Evolutionary conservation across 1,140 invertebrate genomes (phyloP).

Genomic region (Nomia melanderi): DNA sequence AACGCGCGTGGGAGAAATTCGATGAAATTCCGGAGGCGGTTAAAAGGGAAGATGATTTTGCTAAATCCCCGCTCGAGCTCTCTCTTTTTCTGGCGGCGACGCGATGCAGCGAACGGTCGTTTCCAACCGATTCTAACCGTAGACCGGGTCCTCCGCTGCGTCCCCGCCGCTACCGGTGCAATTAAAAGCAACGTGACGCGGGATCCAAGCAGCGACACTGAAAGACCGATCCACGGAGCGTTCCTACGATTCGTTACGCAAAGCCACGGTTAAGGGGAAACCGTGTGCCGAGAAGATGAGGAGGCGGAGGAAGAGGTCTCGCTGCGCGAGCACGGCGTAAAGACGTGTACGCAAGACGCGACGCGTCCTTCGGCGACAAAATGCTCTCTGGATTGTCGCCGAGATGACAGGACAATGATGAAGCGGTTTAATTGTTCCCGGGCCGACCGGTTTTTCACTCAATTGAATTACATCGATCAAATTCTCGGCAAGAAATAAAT

Average conservation of each 20-base stretch:
- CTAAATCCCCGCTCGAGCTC: background rate
- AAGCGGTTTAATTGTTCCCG: constrained; percentile 42
- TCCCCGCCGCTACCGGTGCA: constrained; percentile 49
- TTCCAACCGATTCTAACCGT: constrained; percentile 41
- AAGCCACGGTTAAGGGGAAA: constrained; percentile 16
- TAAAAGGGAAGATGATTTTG: constrained; percentile 14
- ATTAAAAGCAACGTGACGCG: constrained; percentile 65
- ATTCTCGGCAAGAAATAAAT: constrained; percentile 27
- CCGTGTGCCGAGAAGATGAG: too few species aligned
- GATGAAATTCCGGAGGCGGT: background rate
- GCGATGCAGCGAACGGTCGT: constrained; percentile 9
- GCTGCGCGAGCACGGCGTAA: background rate
- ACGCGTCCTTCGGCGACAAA: constrained; percentile 38
- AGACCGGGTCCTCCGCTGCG: background rate
- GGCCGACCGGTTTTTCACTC: constrained; percentile 40
- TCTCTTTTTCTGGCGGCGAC: too few species aligned
- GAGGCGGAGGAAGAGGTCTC: constrained; percentile 3
- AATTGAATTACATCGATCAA: constrained; percentile 39
- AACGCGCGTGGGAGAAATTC: too few species aligned
- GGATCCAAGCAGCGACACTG: constrained; percentile 40
- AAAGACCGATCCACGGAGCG: constrained; percentile 37
- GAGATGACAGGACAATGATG: constrained; percentile 41
- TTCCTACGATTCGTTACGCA: constrained; percentile 60
- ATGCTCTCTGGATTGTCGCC: constrained; percentile 20
- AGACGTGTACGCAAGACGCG: background rate